These are phyloP conservation scores for Entomobrya proxima DNA, from an alignment of 2,888 invertebrate species.

Conservation along the genomic window DNA sequence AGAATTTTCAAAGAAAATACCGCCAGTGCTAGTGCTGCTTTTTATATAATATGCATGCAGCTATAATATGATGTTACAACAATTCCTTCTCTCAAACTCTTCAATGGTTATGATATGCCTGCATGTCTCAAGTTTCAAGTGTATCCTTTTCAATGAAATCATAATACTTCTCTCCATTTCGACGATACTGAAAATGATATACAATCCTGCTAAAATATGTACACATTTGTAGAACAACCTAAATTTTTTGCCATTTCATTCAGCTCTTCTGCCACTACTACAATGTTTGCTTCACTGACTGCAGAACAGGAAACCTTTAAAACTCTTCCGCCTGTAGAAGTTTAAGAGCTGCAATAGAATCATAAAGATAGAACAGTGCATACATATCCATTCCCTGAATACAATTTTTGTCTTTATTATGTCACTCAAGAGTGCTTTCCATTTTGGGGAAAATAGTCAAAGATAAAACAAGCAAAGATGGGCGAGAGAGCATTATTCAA, in stretches of 20 bases:
- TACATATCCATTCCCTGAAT: conserved; percentile 15
- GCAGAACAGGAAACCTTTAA: background rate
- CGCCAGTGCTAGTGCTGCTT: background rate
- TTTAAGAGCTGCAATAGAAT: background rate
- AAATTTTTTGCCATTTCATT: background rate
- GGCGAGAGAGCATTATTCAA: background rate
- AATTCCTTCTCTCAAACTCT: conserved; percentile 17
- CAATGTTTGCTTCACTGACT: no score
- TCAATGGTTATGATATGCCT: conserved; percentile 47
- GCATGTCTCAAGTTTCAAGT: conserved; percentile 42
- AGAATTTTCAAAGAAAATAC: background rate
- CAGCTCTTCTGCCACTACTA: no score
- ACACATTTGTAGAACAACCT: background rate
- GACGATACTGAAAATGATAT: background rate
- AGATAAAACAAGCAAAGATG: background rate
- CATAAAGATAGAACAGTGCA: conserved; percentile 27
- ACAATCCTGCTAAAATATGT: background rate
- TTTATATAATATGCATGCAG: background rate
- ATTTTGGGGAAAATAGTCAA: background rate
- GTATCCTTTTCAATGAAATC: conserved; percentile 20
- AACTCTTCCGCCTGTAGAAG: background rate
- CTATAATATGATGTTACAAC: conserved; percentile 35
- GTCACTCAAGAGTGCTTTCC: conserved; percentile 4
- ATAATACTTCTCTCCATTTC: background rate
- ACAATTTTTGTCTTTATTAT: conserved; percentile 11